Percentiles rank a stretch among this genome's conserved stretches.
phyloP scores from a whole-genome alignment of 2,797 vertebrate species.

The Anas bernieri region DNA sequence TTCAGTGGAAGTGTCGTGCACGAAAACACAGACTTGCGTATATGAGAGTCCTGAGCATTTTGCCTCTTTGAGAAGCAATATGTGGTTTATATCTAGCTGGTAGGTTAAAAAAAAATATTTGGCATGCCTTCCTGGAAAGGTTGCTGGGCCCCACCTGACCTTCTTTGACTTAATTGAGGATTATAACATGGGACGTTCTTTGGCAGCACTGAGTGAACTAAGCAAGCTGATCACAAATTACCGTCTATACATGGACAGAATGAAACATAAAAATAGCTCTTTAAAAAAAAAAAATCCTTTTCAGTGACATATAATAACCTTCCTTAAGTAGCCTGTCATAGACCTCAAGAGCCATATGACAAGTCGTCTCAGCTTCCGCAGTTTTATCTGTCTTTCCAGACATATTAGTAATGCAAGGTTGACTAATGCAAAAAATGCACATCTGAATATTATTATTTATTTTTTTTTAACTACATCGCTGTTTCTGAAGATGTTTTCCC shows the following conservation, averaged over 20 bases:
- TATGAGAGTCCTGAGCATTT: background rate
- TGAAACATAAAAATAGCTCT: background rate
- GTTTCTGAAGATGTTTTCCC: background rate
- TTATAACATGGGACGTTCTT: slow-evolving; percentile 43
- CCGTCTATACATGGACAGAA: background rate
- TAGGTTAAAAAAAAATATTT: background rate
- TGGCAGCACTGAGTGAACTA: background rate
- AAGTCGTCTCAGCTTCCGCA: background rate
- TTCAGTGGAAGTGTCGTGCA: background rate
- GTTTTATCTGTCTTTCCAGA: background rate
- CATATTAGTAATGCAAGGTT: background rate
- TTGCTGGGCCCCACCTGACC: slow-evolving; percentile 32
- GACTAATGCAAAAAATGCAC: background rate
- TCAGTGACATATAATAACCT: slow-evolving; percentile 3
- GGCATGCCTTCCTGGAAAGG: background rate
- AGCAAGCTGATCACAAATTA: slow-evolving; percentile 16
- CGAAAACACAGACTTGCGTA: background rate
- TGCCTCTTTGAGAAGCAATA: background rate
- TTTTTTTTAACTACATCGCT: background rate
- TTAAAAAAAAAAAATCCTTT: background rate
- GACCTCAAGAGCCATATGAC: background rate
- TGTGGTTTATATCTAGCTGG: background rate
- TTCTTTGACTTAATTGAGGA: slow-evolving; percentile 36
- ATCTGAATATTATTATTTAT: background rate
- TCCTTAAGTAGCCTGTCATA: background rate